A percentile compares a stretch with the other conserved stretches of the same genome.
Conservation (phyloP, 2,888 invertebrate species). For the Ennomos fuscantarius region DNA sequence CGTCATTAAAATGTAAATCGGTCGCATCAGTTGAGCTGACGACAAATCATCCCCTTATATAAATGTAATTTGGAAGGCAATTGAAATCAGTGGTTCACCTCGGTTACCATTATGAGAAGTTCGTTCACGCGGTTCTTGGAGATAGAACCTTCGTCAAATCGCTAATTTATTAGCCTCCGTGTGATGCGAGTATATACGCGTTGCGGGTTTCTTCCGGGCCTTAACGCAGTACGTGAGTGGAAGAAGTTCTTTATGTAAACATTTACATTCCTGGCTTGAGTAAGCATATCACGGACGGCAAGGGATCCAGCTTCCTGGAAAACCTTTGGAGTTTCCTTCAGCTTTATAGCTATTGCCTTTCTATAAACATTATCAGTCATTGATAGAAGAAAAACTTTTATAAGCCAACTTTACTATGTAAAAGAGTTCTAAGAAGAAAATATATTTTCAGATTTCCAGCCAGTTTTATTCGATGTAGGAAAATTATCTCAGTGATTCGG, state of each 20-base stretch:
- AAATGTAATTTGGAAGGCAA: too few species aligned
- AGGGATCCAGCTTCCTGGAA: conserved; percentile 14
- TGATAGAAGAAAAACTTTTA: conserved; percentile 17
- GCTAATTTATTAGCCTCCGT: conserved; percentile 20
- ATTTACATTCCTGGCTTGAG: conserved; percentile 26
- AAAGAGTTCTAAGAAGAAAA: too few species aligned
- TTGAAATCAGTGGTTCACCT: too few species aligned
- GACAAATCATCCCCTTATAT: too few species aligned
- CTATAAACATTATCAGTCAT: conserved; percentile 18
- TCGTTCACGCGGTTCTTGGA: too few species aligned
- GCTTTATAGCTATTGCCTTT: conserved; percentile 19
- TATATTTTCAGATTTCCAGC: too few species aligned
- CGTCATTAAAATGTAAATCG: too few species aligned
- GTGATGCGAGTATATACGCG: conserved; percentile 23
- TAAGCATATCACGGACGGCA: conserved; percentile 23
- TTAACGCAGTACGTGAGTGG: conserved; percentile 30
- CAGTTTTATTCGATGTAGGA: too few species aligned
- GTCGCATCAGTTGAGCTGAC: too few species aligned
- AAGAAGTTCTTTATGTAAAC: conserved; percentile 24
- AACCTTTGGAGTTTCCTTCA: conserved; percentile 18
- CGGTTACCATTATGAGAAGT: too few species aligned
- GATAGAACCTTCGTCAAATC: conserved; percentile 11
- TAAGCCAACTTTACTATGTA: not conserved
- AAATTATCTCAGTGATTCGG: too few species aligned
- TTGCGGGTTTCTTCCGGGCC: conserved; percentile 17